Conservation (phyloP, 2,797 vertebrate genomes). For the Erpetoichthys calabaricus region DNA sequence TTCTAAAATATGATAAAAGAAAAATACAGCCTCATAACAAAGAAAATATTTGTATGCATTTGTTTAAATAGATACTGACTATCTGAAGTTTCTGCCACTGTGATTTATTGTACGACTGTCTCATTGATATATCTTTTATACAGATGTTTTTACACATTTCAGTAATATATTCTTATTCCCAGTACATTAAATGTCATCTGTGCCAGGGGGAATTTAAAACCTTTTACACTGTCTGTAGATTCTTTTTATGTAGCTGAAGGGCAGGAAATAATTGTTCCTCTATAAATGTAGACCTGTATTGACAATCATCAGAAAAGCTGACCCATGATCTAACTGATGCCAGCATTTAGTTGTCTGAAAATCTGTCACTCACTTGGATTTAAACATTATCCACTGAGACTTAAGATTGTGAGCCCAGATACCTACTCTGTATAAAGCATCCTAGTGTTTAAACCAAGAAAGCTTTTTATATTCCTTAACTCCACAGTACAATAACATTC, state of each 20-base stretch:
- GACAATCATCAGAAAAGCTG: constrained; percentile 31
- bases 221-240: constrained; percentile 28
- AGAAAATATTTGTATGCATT: too few relatives aligned
- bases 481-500: not conserved
- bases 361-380: constrained; percentile 29
- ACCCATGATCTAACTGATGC: constrained; percentile 26
- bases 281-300: constrained; percentile 34
- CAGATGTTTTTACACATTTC: not conserved
- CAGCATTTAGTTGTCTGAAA: constrained; percentile 27
- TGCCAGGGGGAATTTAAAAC: constrained; percentile 33
- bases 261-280: constrained; percentile 28
- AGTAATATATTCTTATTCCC: not conserved
- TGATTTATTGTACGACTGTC: not conserved
- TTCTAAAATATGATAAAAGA: too few relatives aligned
- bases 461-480: not conserved
- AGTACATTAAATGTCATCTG: constrained; percentile 38
- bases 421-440: constrained; percentile 19
- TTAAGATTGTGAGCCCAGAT: constrained; percentile 24
- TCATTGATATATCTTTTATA: not conserved
- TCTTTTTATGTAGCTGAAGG: constrained; percentile 39
- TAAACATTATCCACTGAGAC: constrained; percentile 23
- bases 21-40: too few relatives aligned
- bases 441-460: constrained; percentile 4
- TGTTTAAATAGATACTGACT: too few relatives aligned
- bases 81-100: too few relatives aligned